Base-by-base conservation (phyloP, 2,113 vertebrate genomes). In the Maccullochella peelii region DNA sequence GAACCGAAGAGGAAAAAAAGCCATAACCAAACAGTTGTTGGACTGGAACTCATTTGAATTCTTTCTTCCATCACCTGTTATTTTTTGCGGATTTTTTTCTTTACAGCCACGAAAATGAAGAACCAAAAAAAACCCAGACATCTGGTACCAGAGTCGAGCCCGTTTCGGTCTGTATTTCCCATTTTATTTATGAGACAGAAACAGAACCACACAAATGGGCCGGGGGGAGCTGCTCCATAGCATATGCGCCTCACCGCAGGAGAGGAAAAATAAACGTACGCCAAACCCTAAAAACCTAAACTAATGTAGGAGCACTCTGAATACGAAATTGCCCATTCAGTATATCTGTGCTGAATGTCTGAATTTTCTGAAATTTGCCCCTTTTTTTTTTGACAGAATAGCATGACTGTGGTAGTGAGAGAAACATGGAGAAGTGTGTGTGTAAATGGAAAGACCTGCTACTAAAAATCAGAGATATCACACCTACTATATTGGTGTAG, bases 151-250 rank as follows among this genome's bases (percentile, higher is more conserved):
- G 82, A 87, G 67, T 62, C 3, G 42, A 79, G 79, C 78, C 54
- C 10, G 40, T 82, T 90, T 82, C 8, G 27, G 70, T 72, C 82
- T 73, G 76, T 73, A 44, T 81, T 89, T 76, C 82, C 75, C 68
- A 23, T 75, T 89, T 88, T 86, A 93, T 93, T 94, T 90, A 91
- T 89, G 89, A 86, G 87, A 88, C 83, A 82, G 88, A 90, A 83
- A 88, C 82, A 90, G 87, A 91, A 91, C 90, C 88, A 62, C 88
- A 91, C 84, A 85, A 91, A 90, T 89, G 89, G 89, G 84, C 88
- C 25, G n/a, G 70, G 52, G 89, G 88, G 85, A 89, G 67, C 90
- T 55, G 82, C 86, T 84, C 83, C 68, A 30, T 84, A 80, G 61
- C 84, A 81, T 81, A 50, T 71, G 83, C 72, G 73, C 49, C 73